Conservation (phyloP, 2,888 invertebrate species). For the Nomada goodeniana region DNA sequence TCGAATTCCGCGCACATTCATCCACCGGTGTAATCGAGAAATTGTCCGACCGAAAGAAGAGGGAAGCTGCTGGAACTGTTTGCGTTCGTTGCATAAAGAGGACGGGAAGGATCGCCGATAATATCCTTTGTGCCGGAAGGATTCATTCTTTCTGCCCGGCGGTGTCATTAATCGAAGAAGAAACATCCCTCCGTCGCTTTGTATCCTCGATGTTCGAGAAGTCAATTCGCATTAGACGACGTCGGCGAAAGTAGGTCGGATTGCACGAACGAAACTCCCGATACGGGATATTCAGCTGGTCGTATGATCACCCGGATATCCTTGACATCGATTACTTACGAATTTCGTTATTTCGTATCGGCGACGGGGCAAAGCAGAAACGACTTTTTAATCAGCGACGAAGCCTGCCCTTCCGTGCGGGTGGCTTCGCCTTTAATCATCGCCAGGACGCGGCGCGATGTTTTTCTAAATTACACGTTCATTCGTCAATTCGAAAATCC, state of each 20-base stretch:
- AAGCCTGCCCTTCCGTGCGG: not conserved
- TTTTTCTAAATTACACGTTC: too few relatives aligned
- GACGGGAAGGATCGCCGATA: too few relatives aligned
- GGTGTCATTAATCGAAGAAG: too few relatives aligned
- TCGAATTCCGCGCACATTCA: too few relatives aligned
- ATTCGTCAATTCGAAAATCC: too few relatives aligned
- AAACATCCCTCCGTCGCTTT: not conserved
- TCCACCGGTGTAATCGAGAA: too few relatives aligned
- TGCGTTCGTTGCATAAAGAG: too few relatives aligned
- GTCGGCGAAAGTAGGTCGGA: conserved; percentile 40
- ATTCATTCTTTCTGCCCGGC: too few relatives aligned
- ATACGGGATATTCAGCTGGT: conserved; percentile 37
- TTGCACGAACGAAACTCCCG: conserved; percentile 26
- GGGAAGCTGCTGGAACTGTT: too few relatives aligned
- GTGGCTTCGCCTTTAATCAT: conserved; percentile 3
- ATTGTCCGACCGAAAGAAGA: too few relatives aligned
- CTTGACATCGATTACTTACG: conserved; percentile 41
- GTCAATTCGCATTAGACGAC: conserved; percentile 48
- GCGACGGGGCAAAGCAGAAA: conserved; percentile 14
- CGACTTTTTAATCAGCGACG: conserved; percentile 39
- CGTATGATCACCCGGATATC: conserved; percentile 36
- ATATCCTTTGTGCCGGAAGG: too few relatives aligned
- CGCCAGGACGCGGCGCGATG: not conserved
- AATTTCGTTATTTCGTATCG: conserved; percentile 36
- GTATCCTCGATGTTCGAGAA: conserved; percentile 36